Base-by-base conservation (phyloP, 2,797 vertebrate species). In the Galago senegalensis region DNA sequence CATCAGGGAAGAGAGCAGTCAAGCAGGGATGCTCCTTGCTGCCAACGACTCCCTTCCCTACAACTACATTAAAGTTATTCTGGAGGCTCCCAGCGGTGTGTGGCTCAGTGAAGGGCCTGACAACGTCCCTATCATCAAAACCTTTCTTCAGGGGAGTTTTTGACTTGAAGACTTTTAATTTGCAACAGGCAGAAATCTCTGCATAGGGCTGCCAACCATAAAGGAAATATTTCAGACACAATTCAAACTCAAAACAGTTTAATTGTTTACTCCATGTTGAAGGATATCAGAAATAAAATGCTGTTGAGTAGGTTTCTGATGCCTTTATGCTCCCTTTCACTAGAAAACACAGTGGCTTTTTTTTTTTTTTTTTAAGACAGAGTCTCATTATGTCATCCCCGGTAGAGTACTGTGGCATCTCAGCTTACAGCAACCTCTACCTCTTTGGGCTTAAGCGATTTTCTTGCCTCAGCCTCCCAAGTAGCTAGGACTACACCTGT, bases 1-100 rank as follows among this genome's bases (percentile, higher is more conserved):
- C 8, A 21, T 92, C 82, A 97, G 96, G 97, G 97, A 98, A 96
- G 82, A 96, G 94, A 97, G 83, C 96, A 86, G 83, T 90, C 1
- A 1, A 95, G 76, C 91, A 95, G 96, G 25, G 7, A 95, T 84
- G 84, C 1, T 31, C 13, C 0, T 3, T 92, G 96, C 94, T 96
- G 80, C 80, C 8, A 83, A 18, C 0, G 2, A 29, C 49, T 21
- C 70, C 83, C 75, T 84, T 95, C 67, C 89, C 58, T 60, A 87
- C 34, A 72, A 31, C 61, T 7, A 4, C 37, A 20, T 61, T 25
- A 75, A 90, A 81, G 2, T 43, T 76, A 49, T 67, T 17, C 3
- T 0, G 21, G 7, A 90, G 77, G 83, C 60, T 96, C 85, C 90
- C 16, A 79, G 31, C 73, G 40, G 79, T 0, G 23, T 1, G 37